phyloP scores from a whole-genome alignment of 1,140 invertebrate genomes.

The Archivesica marissinica region DNA sequence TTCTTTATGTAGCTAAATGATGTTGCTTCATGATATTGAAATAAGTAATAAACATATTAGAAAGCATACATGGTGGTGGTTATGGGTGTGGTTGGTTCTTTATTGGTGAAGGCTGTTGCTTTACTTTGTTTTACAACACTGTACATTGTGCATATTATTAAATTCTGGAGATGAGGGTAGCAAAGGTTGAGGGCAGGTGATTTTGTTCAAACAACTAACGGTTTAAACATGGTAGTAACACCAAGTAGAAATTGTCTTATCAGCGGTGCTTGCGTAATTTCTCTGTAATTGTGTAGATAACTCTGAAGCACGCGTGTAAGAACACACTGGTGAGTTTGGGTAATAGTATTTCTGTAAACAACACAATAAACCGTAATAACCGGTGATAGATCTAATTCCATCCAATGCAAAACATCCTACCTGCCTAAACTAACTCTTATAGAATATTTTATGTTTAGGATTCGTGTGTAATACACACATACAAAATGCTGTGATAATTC shows the following conservation, averaged over 20 bases:
- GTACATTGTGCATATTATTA: slow-evolving; percentile 31
- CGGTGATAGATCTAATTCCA: background rate
- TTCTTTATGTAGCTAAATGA: slow-evolving; percentile 46
- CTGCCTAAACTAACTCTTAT: background rate
- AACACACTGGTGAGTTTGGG: background rate
- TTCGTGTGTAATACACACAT: background rate
- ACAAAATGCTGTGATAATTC: slow-evolving; percentile 17
- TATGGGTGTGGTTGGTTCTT: slow-evolving; percentile 43
- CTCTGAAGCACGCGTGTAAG: background rate
- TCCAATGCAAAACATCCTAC: background rate
- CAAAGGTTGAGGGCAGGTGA: slow-evolving; percentile 34
- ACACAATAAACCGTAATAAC: background rate
- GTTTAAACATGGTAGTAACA: background rate
- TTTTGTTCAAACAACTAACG: slow-evolving; percentile 12
- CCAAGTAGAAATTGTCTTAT: background rate
- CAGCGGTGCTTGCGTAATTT: background rate
- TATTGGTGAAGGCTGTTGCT: slow-evolving; percentile 41
- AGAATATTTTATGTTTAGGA: background rate
- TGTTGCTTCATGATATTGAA: slow-evolving; percentile 47
- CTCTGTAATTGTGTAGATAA: background rate
- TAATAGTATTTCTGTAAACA: no score
- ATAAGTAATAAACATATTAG: slow-evolving; percentile 58
- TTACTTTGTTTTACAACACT: slow-evolving; percentile 36
- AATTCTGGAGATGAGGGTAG: slow-evolving; percentile 22
- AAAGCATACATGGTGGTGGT: slow-evolving; percentile 53